These are phyloP conservation scores for Leptinotarsa rubiginosa DNA, from an alignment of 2,888 invertebrate species.

Conservation along the genomic window DNA sequence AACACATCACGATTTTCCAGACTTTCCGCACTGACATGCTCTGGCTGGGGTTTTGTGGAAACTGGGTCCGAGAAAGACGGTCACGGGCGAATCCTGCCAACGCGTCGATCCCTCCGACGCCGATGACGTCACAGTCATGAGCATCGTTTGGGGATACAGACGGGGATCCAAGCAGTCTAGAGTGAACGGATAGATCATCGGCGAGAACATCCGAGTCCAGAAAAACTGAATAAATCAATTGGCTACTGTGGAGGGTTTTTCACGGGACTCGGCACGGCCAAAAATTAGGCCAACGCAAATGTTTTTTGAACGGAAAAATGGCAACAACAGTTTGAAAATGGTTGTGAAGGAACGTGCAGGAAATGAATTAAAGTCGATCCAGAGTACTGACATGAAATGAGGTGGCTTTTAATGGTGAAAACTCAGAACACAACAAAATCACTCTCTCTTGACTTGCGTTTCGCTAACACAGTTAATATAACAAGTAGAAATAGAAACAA, in stretches of 20 bases:
- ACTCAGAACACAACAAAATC: too few relatives aligned
- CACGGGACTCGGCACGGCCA: too few relatives aligned
- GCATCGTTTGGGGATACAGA: conserved; percentile 29
- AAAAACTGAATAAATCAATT: not conserved
- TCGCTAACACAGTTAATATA: too few relatives aligned
- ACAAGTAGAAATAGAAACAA: too few relatives aligned
- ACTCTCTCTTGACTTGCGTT: too few relatives aligned
- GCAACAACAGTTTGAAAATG: too few relatives aligned
- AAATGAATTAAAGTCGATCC: too few relatives aligned
- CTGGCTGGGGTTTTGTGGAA: conserved; percentile 41
- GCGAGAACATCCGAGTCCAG: not conserved
- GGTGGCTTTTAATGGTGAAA: too few relatives aligned
- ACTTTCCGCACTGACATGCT: conserved; percentile 30
- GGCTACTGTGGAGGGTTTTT: not conserved
- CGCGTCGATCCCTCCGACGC: conserved; percentile 61
- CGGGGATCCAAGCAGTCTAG: conserved; percentile 14
- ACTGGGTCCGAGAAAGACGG: conserved; percentile 35
- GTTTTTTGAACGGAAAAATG: too few relatives aligned
- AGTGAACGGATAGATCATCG: not conserved
- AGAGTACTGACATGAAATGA: too few relatives aligned
- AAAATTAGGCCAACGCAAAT: too few relatives aligned
- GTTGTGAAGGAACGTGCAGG: too few relatives aligned
- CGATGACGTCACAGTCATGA: conserved; percentile 58
- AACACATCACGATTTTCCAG: conserved; percentile 10
- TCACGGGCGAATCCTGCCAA: conserved; percentile 52